A percentile compares a stretch with the other conserved stretches of the same genome.
Evolutionary conservation across 2,797 vertebrate species (phyloP).

Genomic region (Oophaga sylvatica): DNA sequence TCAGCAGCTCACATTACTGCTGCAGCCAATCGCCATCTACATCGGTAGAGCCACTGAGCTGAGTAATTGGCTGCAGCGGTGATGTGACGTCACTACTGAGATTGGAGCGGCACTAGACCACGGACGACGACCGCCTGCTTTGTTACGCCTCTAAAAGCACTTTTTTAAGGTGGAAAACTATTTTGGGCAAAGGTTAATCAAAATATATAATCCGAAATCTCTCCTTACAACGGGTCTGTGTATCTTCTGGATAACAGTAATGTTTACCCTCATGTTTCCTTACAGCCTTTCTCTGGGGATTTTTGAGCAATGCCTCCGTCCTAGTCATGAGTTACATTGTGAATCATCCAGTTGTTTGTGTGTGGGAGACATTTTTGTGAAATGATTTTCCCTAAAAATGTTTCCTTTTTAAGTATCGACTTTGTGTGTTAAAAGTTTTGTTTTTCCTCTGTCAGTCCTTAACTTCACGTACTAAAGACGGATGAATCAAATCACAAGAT

Average conservation of each 20-base stretch:
- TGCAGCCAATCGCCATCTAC: too few relatives aligned
- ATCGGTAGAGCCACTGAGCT: too few relatives aligned
- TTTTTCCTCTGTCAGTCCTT: not conserved
- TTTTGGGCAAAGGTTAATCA: too few relatives aligned
- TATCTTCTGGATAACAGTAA: not conserved
- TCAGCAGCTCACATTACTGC: too few relatives aligned
- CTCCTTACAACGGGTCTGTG: not conserved
- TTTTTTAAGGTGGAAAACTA: too few relatives aligned
- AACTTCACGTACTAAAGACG: not conserved
- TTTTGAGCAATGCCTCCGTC: not conserved
- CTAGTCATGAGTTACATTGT: not conserved
- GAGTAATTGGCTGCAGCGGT: too few relatives aligned
- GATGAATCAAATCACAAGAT: not conserved
- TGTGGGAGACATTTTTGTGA: not conserved
- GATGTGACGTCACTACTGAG: too few relatives aligned
- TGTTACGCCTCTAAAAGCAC: too few relatives aligned
- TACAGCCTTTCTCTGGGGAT: not conserved
- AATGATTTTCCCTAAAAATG: not conserved
- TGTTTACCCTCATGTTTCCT: not conserved
- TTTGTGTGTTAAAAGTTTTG: not conserved
- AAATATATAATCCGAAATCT: not conserved
- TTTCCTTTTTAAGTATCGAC: not conserved
- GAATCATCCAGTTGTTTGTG: conserved; percentile 15
- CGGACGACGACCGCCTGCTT: too few relatives aligned
- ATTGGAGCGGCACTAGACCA: too few relatives aligned